These are phyloP conservation scores for Drosophila persimilis DNA, from an alignment of 1,140 invertebrate genomes.

Conservation along the genomic window DNA sequence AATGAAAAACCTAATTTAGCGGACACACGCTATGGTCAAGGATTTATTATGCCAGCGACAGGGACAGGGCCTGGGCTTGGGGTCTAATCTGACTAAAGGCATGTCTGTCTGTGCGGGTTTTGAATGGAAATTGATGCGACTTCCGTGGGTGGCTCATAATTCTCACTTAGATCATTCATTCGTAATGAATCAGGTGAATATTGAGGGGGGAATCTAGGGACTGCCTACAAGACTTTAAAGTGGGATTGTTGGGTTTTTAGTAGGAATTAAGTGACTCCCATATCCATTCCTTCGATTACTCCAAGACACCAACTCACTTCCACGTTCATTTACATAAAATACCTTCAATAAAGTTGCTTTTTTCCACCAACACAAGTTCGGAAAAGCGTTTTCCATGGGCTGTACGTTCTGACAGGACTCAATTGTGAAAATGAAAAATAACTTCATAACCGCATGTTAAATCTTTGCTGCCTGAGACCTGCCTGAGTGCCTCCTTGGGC, in stretches of 20 bases:
- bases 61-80: not conserved
- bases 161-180: conserved; percentile 16
- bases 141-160: conserved; percentile 3
- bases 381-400: not conserved
- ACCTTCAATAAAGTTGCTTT: too few relatives aligned
- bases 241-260: too few relatives aligned
- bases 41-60: not conserved
- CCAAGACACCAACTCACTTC: too few relatives aligned
- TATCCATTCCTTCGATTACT: too few relatives aligned
- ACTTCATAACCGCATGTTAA: conserved; percentile 73
- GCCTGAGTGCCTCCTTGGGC: not conserved
- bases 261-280: too few relatives aligned
- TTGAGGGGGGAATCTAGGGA: not conserved
- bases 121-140: conserved; percentile 1
- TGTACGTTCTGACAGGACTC: conserved; percentile 53
- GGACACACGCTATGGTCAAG: conserved; percentile 58
- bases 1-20: conserved; percentile 77
- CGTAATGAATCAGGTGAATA: not conserved
- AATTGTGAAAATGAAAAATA: conserved; percentile 73
- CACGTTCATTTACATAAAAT: too few relatives aligned
- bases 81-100: not conserved
- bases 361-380: not conserved
- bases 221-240: too few relatives aligned
- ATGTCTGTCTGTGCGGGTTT: not conserved
- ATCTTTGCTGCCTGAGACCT: conserved; percentile 27